phyloP scores from a whole-genome alignment of 2,888 invertebrate species.

The Xestia rhomboidea region DNA sequence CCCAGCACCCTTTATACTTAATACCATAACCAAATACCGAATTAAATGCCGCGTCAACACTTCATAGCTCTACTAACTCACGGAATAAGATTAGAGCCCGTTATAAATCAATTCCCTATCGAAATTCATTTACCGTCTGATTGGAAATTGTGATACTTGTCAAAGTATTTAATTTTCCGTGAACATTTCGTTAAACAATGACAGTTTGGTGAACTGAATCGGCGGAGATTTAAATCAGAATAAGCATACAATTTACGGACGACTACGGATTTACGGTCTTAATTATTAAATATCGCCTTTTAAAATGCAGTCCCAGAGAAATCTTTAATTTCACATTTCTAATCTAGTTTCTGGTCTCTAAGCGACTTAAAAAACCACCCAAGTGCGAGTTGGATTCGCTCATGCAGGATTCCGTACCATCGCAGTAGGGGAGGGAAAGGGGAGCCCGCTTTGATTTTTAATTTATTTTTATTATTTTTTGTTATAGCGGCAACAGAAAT shows the following conservation, averaged over 20 bases:
- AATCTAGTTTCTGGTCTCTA: background rate
- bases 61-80: slow-evolving; percentile 21
- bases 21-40: background rate
- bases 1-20: no score
- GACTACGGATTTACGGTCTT: background rate
- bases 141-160: slow-evolving; percentile 23
- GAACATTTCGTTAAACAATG: background rate
- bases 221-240: background rate
- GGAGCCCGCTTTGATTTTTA: no score
- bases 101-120: slow-evolving; percentile 65
- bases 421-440: no score
- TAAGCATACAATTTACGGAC: background rate
- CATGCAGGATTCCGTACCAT: no score
- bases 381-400: no score
- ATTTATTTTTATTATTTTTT: no score
- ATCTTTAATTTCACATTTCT: background rate
- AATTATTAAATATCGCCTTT: background rate
- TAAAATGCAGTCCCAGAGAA: background rate
- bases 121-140: slow-evolving; percentile 46
- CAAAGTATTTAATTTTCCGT: slow-evolving; percentile 1
- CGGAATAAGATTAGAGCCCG: slow-evolving; percentile 59
- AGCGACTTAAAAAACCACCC: background rate
- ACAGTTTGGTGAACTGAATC: background rate
- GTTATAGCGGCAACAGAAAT: no score
- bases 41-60: slow-evolving; percentile 33